Percentiles rank a stretch among this genome's conserved stretches.
Evolutionary conservation across 2,113 vertebrate genomes (phyloP).

Genomic region (Paraplagusia blochii): DNA sequence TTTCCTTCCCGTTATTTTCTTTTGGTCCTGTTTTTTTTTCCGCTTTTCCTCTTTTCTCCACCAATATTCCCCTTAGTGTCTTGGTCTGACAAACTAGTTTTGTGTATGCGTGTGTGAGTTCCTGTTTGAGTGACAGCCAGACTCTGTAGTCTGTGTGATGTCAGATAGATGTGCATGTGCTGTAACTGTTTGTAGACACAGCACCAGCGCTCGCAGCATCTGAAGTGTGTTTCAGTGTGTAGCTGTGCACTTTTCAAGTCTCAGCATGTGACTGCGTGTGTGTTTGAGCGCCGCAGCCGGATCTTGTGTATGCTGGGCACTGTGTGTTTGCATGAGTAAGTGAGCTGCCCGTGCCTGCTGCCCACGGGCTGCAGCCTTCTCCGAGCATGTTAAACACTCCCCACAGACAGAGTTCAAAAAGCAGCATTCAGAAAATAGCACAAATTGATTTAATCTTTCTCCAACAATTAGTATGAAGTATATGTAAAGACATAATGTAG

Average conservation of each 20-base stretch:
- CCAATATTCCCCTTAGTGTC: constrained; percentile 4
- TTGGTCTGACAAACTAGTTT: constrained; percentile 6
- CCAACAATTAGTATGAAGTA: too few species aligned
- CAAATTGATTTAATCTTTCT: too few species aligned
- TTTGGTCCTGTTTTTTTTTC: constrained; percentile 7
- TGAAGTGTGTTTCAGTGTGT: constrained; percentile 8
- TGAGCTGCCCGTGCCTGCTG: constrained; percentile 15
- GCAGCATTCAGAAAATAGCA: too few species aligned
- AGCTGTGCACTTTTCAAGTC: too few species aligned
- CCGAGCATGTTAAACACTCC: constrained; percentile 16
- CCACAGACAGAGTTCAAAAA: not conserved
- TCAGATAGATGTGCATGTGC: not conserved
- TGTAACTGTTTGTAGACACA: constrained; percentile 21
- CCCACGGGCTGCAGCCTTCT: constrained; percentile 15
- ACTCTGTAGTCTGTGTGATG: constrained; percentile 12
- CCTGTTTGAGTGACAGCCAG: not conserved
- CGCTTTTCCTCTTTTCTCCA: constrained; percentile 17
- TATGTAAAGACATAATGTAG: too few species aligned
- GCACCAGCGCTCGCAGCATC: constrained; percentile 14
- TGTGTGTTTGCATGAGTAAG: not conserved
- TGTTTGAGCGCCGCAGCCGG: constrained; percentile 12
- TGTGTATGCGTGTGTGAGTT: not conserved
- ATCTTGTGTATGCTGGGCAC: not conserved
- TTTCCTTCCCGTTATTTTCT: constrained; percentile 19
- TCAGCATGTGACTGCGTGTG: constrained; percentile 2